Evolutionary conservation across 2,888 invertebrate species (phyloP).

Genomic region (Thymelicus acteon): DNA sequence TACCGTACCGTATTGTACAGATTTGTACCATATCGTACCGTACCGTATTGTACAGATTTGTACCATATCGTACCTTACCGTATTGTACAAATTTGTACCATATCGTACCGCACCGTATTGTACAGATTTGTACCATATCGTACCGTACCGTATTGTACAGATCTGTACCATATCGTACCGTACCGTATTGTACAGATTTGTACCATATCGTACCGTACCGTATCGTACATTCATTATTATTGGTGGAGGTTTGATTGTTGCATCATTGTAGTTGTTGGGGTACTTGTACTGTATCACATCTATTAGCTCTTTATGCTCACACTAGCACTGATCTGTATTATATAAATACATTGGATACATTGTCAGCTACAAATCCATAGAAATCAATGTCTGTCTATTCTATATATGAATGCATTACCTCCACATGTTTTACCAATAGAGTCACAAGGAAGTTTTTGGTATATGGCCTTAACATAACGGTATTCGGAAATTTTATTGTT

Average conservation of each 20-base stretch:
- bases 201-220: background rate
- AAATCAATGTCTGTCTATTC: too few relatives aligned
- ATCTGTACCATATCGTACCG: background rate
- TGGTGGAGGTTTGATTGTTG: constrained; percentile 31
- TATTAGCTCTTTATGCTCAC: constrained; percentile 71
- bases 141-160: background rate
- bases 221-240: background rate
- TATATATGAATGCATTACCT: too few relatives aligned
- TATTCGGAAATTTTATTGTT: too few relatives aligned
- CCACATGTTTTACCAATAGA: too few relatives aligned
- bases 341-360: background rate
- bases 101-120: background rate
- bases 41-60: background rate
- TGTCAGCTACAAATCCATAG: too few relatives aligned
- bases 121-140: constrained; percentile 2
- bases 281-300: constrained; percentile 47
- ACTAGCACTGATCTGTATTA: background rate
- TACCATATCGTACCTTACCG: background rate
- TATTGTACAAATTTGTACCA: too few relatives aligned
- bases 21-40: background rate
- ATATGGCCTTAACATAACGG: too few relatives aligned
- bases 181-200: background rate
- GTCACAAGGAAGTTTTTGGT: too few relatives aligned
- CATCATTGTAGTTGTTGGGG: background rate
- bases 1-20: background rate